Base-by-base conservation (phyloP, 2,888 invertebrate species). In the Halictus ligatus region DNA sequence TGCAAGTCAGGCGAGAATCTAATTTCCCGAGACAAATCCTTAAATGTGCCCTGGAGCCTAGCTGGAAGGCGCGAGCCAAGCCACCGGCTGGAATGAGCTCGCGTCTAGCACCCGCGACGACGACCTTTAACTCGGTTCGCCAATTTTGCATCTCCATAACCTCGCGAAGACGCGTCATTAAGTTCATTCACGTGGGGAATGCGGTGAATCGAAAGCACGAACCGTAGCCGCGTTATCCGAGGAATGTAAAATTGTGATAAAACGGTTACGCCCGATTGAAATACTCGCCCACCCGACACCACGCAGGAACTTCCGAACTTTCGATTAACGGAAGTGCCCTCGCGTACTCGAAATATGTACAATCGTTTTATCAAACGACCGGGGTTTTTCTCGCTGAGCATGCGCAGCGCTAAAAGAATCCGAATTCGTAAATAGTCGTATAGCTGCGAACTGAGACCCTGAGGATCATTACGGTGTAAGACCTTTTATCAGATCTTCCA, bases 1-100 rank as follows among this genome's bases (percentile, higher is more conserved):
- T 92, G 92, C 93, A 94, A 94, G 93, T 94, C 93, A 92, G 90
- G 92, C 93, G 92, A 94, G 93, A 94, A 94, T 94, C 94, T 95
- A 94, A 94, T 94, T 95, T 93, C 93, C 93, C 93, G 94, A 93
- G 94, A 94, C 93, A 94, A 94, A 94, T 93, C 94, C 94, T 94
- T 93, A 93, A 94, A 94, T 92, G 93, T 92, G 92, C 94, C 94
- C 92, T 83, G 91, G 92, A 94, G 93, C 82, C 86, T 83, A 83
- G 81, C 90, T 86, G 84, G 83, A 84, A 89, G 90, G 87, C 84
- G 90, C 89, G 84, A 86, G 79, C 79, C 86, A 75, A 82, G 86
- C 81, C 78, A 87, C 84, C 87, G 79, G 75, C 72, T 83, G 88
- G 90, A 88, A 91, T 86, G 90, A 91, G 87, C 86, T 81, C 88